Percentiles rank a stretch among this genome's conserved stretches.
These are phyloP conservation scores for Neosilurus hyrtlii DNA, from an alignment of 2,797 vertebrate genomes.

Conservation along the genomic window DNA sequence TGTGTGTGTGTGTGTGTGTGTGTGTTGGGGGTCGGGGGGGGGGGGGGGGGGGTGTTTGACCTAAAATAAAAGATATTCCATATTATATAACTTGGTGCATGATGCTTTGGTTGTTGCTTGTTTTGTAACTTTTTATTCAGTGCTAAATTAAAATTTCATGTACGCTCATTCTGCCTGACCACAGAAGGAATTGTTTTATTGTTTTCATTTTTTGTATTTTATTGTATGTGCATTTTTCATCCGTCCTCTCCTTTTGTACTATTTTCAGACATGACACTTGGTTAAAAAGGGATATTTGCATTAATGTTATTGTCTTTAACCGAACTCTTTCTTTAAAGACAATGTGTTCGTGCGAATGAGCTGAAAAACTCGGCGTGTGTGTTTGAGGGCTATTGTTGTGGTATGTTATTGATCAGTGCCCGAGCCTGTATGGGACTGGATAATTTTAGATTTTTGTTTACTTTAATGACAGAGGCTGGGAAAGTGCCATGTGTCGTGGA, in stretches of 20 bases:
- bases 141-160: neutral
- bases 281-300: neutral
- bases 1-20: too few species aligned
- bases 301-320: neutral
- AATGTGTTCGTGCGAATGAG: neutral
- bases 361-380: neutral
- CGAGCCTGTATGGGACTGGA: neutral
- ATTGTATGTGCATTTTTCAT: neutral
- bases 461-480: neutral
- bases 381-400: neutral
- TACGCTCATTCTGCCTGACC: neutral
- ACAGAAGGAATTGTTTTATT: neutral
- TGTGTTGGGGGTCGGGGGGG: too few species aligned
- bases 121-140: neutral
- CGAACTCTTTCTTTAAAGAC: neutral
- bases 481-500: neutral
- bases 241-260: neutral
- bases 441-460: neutral
- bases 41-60: neutral
- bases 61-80: neutral
- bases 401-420: conserved; percentile 1
- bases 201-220: neutral
- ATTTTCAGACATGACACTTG: neutral
- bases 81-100: neutral
- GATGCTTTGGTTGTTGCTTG: neutral